Conservation (phyloP, 2,888 invertebrate genomes). For the Aphrophora alni region DNA sequence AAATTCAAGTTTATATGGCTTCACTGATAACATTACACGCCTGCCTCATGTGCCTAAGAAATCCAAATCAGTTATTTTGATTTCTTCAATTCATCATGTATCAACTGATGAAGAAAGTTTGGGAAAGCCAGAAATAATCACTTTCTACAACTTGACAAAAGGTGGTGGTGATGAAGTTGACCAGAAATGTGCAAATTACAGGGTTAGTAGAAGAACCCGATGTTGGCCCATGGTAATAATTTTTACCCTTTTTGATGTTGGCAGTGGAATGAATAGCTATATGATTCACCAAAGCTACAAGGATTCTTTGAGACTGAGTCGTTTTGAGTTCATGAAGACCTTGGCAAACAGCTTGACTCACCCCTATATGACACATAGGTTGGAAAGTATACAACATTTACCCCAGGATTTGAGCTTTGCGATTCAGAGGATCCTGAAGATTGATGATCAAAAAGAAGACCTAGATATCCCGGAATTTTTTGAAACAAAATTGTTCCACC, state of each 20-base stretch:
- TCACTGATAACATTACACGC: conserved; percentile 40
- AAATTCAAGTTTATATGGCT: conserved; percentile 33
- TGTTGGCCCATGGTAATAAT: conserved; percentile 14
- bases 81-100: neutral
- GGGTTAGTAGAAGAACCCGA: neutral
- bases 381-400: too few relatives aligned
- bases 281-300: neutral
- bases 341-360: neutral
- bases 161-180: neutral
- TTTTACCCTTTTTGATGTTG: neutral
- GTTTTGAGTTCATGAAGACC: neutral
- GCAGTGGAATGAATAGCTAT: neutral
- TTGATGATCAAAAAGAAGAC: too few relatives aligned
- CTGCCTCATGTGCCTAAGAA: conserved; percentile 19
- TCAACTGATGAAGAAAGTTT: neutral
- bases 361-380: neutral
- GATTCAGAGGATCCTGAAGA: too few relatives aligned
- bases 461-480: too few relatives aligned
- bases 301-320: neutral
- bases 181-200: neutral
- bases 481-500: too few relatives aligned
- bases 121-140: neutral
- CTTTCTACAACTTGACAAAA: conserved; percentile 14
- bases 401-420: too few relatives aligned
- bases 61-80: neutral